These are phyloP conservation scores for Dione vanillae DNA, from an alignment of 2,888 invertebrate species.

Conservation along the genomic window DNA sequence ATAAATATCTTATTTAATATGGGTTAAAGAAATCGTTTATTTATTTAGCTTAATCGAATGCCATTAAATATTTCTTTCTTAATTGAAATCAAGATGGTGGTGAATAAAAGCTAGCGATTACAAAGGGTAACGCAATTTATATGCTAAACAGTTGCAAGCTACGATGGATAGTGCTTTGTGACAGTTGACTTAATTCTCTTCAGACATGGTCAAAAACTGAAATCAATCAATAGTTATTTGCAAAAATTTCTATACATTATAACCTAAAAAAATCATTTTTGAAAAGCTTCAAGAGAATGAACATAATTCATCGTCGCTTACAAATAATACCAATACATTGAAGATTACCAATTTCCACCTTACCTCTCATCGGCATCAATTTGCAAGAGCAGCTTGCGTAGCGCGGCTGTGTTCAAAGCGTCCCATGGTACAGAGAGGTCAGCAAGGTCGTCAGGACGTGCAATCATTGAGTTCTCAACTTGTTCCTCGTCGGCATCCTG, in stretches of 20 bases:
- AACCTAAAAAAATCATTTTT: too few relatives aligned
- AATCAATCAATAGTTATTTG: neutral
- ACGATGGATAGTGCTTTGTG: neutral
- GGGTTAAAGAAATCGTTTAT: too few relatives aligned
- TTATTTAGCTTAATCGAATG: neutral
- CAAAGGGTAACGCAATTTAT: conserved; percentile 19
- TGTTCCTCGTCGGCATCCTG: conserved; percentile 74
- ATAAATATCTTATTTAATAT: too few relatives aligned
- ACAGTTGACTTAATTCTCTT: neutral
- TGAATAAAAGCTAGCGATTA: conserved; percentile 20
- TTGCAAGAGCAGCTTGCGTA: conserved; percentile 73
- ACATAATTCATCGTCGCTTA: too few relatives aligned
- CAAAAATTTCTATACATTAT: too few relatives aligned
- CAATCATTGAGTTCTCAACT: conserved; percentile 64
- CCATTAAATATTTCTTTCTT: neutral
- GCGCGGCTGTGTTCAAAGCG: conserved; percentile 70
- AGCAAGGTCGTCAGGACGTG: conserved; percentile 59
- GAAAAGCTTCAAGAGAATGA: too few relatives aligned
- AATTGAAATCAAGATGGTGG: conserved; percentile 18
- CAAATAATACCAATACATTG: too few relatives aligned
- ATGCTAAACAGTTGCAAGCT: conserved; percentile 25
- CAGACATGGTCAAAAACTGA: neutral
- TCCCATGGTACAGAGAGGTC: conserved; percentile 67
- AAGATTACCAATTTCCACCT: neutral
- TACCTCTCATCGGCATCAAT: conserved; percentile 76